phyloP scores from a whole-genome alignment of 2,888 invertebrate genomes.

The Drosophila peninsularis region DNA sequence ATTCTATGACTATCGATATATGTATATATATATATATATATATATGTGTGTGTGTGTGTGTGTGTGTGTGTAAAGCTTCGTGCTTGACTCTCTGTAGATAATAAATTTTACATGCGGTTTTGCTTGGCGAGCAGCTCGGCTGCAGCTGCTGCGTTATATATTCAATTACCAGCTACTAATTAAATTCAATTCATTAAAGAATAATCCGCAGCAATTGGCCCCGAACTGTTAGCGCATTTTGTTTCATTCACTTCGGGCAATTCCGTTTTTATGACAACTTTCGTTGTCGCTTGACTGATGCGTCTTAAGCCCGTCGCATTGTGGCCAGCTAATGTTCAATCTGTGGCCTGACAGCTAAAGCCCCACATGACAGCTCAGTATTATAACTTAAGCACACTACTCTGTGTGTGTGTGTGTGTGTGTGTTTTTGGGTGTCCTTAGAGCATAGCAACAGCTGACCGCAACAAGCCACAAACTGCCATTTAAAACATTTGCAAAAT shows the following conservation, averaged over 20 bases:
- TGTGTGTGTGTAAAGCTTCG: background rate
- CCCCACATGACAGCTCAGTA: conserved; percentile 15
- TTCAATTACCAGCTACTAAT: conserved; percentile 47
- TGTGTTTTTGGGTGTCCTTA: background rate
- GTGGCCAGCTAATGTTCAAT: conserved; percentile 11
- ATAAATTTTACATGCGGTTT: conserved; percentile 51
- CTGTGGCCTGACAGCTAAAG: conserved; percentile 13
- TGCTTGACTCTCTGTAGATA: conserved; percentile 32
- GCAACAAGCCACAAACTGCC: conserved; percentile 38
- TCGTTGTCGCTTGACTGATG: background rate
- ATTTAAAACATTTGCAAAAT: conserved; percentile 36
- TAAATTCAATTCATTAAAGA: conserved; percentile 43
- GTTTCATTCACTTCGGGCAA: background rate
- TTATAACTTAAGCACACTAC: background rate
- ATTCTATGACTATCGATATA: background rate
- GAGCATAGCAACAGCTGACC: conserved; percentile 6
- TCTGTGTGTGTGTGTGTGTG: background rate
- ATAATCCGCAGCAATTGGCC: background rate
- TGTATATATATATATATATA: background rate
- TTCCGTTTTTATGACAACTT: conserved; percentile 9
- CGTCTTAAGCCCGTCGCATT: conserved; percentile 12
- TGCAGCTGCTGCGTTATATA: conserved; percentile 2
- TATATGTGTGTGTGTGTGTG: background rate
- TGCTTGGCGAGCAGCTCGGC: background rate
- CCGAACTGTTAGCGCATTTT: background rate